Percentiles rank a stretch among this genome's conserved stretches.
Conservation (phyloP, 2,888 invertebrate species). For the Pyrochroa serraticornis region DNA sequence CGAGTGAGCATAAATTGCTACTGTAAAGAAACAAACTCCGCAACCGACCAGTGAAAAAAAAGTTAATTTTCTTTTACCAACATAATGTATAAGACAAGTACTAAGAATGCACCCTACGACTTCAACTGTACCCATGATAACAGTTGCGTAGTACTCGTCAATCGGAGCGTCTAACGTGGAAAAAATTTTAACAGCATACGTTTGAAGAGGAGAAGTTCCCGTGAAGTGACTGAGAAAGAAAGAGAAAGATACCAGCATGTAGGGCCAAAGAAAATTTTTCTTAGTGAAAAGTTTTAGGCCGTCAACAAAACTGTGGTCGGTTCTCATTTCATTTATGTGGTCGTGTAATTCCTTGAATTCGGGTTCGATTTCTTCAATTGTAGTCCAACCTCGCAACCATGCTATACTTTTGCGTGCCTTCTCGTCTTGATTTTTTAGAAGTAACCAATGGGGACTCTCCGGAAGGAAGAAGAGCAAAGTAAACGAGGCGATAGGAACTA, state of each 20-base stretch:
- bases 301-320: slow-evolving; percentile 22
- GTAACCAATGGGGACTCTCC: slow-evolving; percentile 81
- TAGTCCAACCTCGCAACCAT: slow-evolving; percentile 58
- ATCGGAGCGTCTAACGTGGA: slow-evolving; percentile 73
- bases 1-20: slow-evolving; percentile 63
- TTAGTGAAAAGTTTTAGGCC: slow-evolving; percentile 58
- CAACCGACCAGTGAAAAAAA: slow-evolving; percentile 71
- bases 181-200: slow-evolving; percentile 77
- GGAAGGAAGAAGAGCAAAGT: slow-evolving; percentile 72
- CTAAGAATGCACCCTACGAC: slow-evolving; percentile 70
- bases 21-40: slow-evolving; percentile 67
- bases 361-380: slow-evolving; percentile 62
- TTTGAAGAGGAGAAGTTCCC: slow-evolving; percentile 76
- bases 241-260: slow-evolving; percentile 66
- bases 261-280: slow-evolving; percentile 72
- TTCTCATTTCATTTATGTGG: slow-evolving; percentile 14
- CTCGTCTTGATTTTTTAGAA: slow-evolving; percentile 66
- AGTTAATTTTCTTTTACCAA: slow-evolving; percentile 74
- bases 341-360: slow-evolving; percentile 59
- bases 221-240: slow-evolving; percentile 81
- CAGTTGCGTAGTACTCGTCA: slow-evolving; percentile 77
- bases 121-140: slow-evolving; percentile 73
- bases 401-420: slow-evolving; percentile 72
- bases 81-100: slow-evolving; percentile 71
- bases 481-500: slow-evolving; percentile 68